Conservation (phyloP, 1,140 invertebrate species). For the Lethrus apterus region DNA sequence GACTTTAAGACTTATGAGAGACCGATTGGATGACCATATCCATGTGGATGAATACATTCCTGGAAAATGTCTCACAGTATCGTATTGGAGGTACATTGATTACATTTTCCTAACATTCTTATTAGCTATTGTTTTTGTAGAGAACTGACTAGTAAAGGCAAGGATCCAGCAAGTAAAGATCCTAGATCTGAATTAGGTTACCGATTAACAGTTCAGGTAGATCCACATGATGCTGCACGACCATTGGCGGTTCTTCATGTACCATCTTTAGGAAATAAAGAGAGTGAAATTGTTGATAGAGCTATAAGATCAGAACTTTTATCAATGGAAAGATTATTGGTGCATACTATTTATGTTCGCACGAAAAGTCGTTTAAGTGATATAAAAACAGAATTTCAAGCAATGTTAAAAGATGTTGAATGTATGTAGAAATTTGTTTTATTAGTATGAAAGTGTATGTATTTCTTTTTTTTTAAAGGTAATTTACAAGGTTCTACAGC, state of each 20-base stretch:
- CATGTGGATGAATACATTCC: conserved; percentile 88
- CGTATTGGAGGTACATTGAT: conserved; percentile 79
- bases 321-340: conserved; percentile 90
- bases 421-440: conserved; percentile 46
- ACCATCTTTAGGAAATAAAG: conserved; percentile 63
- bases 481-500: conserved; percentile 75
- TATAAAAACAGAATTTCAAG: conserved; percentile 71
- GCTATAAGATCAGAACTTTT: conserved; percentile 80
- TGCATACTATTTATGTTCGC: conserved; percentile 94
- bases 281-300: conserved; percentile 68
- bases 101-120: background rate
- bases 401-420: conserved; percentile 65
- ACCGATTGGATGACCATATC: conserved; percentile 83
- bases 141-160: conserved; percentile 43
- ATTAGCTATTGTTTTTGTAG: conserved; percentile 30
- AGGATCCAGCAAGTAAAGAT: conserved; percentile 53
- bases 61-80: conserved; percentile 80
- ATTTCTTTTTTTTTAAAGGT: conserved; percentile 40
- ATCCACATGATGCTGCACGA: conserved; percentile 70
- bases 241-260: conserved; percentile 81
- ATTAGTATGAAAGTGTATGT: background rate
- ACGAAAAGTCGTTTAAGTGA: conserved; percentile 74
- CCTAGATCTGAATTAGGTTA: conserved; percentile 79
- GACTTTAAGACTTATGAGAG: conserved; percentile 77
- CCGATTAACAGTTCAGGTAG: conserved; percentile 80